Conservation (phyloP, 2,113 vertebrate genomes). For the Leptosomus discolor region DNA sequence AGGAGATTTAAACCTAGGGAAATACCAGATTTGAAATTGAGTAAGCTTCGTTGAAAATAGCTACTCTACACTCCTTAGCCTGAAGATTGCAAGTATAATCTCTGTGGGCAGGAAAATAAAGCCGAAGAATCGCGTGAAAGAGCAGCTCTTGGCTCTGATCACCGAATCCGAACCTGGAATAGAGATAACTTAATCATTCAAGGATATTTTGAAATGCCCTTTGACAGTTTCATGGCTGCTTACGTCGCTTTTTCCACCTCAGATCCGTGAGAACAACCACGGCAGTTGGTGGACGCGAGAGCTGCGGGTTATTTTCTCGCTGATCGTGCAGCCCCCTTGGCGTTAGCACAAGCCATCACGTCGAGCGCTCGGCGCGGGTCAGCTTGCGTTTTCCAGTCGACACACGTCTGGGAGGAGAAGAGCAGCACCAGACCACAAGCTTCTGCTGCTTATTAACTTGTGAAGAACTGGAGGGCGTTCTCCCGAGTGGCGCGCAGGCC, state of each 20-base stretch:
- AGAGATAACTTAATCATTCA: background rate
- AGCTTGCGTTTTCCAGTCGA: background rate
- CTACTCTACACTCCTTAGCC: background rate
- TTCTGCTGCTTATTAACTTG: background rate
- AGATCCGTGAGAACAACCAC: background rate
- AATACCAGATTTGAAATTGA: background rate
- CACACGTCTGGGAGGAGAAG: fast-evolving
- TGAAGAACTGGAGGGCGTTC: background rate
- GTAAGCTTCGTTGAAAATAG: background rate
- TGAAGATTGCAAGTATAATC: background rate
- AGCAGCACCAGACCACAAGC: background rate
- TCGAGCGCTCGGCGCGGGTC: background rate
- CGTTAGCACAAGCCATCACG: background rate
- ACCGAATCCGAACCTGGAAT: fast-evolving
- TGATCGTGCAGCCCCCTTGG: background rate
- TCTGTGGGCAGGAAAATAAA: background rate
- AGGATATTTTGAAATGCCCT: background rate
- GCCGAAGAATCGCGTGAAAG: background rate
- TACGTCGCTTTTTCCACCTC: background rate
- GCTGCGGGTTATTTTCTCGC: background rate
- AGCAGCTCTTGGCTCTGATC: background rate
- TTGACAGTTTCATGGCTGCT: background rate
- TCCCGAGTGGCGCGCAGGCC: background rate
- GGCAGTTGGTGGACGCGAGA: background rate
- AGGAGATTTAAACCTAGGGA: background rate